phyloP scores from a whole-genome alignment of 2,113 vertebrate species.

The Vanacampus margaritifer region DNA sequence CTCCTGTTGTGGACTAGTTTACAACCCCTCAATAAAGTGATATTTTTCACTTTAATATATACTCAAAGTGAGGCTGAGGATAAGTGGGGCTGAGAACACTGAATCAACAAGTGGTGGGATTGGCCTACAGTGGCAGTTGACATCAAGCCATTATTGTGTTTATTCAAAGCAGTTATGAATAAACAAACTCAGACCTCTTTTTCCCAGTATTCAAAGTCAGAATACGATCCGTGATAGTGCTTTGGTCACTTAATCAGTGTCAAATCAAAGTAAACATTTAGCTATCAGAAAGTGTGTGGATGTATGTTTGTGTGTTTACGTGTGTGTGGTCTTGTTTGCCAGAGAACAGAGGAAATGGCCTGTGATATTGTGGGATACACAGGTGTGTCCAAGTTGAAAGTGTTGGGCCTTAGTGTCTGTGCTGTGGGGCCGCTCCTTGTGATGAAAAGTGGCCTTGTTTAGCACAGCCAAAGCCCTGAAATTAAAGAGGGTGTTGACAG shows the following conservation, averaged over 20 bases:
- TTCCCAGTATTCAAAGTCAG: no score
- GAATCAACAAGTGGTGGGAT: no score
- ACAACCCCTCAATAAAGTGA: no score
- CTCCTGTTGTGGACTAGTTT: no score
- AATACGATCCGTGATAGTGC: no score
- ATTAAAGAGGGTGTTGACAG: conserved; percentile 82
- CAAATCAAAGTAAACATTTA: conserved; percentile 27
- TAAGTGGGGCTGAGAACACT: no score
- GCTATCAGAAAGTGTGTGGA: conserved; percentile 30
- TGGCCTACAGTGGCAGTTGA: no score
- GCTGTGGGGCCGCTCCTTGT: conserved; percentile 32
- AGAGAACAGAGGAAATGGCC: conserved; percentile 53
- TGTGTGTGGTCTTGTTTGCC: conserved; percentile 45
- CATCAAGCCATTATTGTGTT: no score
- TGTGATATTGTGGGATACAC: conserved; percentile 66
- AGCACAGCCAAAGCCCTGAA: conserved; percentile 52
- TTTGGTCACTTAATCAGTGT: background rate
- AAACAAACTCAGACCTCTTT: no score
- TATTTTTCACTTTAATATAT: no score
- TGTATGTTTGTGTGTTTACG: conserved; percentile 2
- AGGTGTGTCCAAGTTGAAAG: conserved; percentile 65
- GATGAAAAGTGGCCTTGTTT: conserved; percentile 70
- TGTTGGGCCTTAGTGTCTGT: conserved; percentile 3
- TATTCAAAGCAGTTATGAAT: no score
- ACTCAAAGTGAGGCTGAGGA: no score